These are phyloP conservation scores for Embiotoca jacksoni DNA, from an alignment of 2,113 vertebrate species.

Conservation along the genomic window DNA sequence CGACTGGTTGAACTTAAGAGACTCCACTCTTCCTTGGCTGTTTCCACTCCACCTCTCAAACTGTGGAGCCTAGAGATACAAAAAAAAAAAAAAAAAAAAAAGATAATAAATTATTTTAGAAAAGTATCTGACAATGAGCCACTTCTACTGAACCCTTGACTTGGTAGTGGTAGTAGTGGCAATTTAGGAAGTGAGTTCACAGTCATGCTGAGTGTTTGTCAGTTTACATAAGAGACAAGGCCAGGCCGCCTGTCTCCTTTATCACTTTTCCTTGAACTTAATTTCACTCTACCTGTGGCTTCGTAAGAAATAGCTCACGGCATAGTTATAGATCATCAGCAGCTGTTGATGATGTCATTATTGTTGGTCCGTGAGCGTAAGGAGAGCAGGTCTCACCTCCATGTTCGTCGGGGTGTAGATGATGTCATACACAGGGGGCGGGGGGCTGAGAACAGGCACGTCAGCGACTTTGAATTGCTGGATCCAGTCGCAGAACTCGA, in stretches of 20 bases:
- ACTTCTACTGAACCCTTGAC: background rate
- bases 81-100: conserved; percentile 7
- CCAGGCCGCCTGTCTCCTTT: background rate
- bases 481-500: conserved; percentile 84
- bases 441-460: conserved; percentile 82
- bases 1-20: conserved; percentile 58
- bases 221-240: conserved; percentile 22
- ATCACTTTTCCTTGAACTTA: background rate
- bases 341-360: conserved; percentile 12
- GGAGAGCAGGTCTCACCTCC: conserved; percentile 69
- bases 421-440: conserved; percentile 84
- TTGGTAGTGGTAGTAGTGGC: background rate
- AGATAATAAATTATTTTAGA: no score
- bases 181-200: background rate
- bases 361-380: conserved; percentile 1
- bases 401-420: conserved; percentile 84
- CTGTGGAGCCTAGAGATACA: conserved; percentile 70
- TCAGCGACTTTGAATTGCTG: conserved; percentile 83
- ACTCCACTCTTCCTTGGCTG: conserved; percentile 63
- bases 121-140: no score
- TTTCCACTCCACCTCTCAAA: conserved; percentile 78
- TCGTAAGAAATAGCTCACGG: background rate
- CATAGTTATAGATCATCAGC: conserved; percentile 12
- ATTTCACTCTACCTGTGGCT: conserved; percentile 9
- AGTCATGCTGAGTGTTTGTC: conserved; percentile 1